phyloP scores from a whole-genome alignment of 2,113 vertebrate species.

The Microcebus lehilahytsara region DNA sequence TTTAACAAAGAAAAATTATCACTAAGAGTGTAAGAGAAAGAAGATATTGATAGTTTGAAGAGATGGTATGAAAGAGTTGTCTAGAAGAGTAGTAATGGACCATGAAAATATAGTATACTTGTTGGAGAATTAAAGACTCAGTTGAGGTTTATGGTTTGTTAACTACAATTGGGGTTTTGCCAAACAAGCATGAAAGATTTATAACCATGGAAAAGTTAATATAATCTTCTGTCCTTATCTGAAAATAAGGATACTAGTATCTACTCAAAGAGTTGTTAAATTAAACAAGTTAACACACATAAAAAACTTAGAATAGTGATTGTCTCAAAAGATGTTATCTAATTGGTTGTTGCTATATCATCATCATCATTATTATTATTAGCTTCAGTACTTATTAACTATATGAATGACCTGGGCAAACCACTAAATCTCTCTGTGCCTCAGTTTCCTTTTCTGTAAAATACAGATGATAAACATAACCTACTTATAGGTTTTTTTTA shows the following conservation, averaged over 20 bases:
- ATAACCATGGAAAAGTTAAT: not conserved
- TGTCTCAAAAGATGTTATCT: not conserved
- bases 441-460: not conserved
- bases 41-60: not conserved
- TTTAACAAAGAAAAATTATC: not conserved
- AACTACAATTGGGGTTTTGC: not conserved
- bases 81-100: not conserved
- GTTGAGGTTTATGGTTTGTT: not conserved
- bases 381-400: not conserved
- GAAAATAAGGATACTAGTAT: not conserved
- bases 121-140: not conserved
- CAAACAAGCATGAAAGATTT: not conserved
- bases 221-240: not conserved
- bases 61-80: not conserved
- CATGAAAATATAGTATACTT: not conserved
- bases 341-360: not conserved
- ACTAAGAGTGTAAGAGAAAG: not conserved
- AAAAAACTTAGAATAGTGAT: not conserved
- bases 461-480: not conserved
- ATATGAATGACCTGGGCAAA: not conserved
- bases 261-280: not conserved
- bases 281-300: not conserved
- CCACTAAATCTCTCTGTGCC: not conserved
- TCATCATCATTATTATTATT: not conserved
- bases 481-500: not conserved